Percentiles rank a stretch among this genome's conserved stretches.
phyloP scores from a whole-genome alignment of 2,113 vertebrate genomes.

The Megatriorchis doriae region DNA sequence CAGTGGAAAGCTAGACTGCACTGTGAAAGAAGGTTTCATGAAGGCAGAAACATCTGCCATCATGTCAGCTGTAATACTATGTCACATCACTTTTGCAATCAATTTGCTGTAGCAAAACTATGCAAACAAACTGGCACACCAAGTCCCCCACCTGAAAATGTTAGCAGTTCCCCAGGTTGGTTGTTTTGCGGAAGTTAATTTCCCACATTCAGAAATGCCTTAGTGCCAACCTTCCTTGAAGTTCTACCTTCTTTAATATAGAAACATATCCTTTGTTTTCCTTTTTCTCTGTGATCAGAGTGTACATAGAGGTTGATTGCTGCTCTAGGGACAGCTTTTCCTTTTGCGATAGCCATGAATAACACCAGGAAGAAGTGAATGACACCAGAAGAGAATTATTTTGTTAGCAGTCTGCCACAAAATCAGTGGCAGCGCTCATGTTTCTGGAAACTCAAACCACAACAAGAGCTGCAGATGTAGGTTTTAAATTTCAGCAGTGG shows the following conservation, averaged over 20 bases:
- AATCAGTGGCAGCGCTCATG: neutral
- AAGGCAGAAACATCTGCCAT: neutral
- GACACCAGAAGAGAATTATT: neutral
- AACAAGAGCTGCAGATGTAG: neutral
- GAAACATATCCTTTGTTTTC: neutral
- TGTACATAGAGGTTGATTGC: neutral
- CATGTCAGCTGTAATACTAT: neutral
- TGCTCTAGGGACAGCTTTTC: neutral
- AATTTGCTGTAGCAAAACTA: constrained; percentile 47
- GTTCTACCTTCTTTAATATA: neutral
- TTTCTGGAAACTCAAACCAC: neutral
- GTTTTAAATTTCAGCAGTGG: neutral
- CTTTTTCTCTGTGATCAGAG: neutral
- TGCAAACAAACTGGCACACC: constrained; percentile 12
- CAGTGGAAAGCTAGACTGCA: constrained; percentile 23
- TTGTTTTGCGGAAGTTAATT: neutral
- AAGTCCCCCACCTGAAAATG: neutral
- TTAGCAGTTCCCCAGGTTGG: neutral
- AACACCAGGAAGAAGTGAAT: neutral
- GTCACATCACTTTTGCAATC: constrained; percentile 21
- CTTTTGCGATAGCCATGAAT: neutral
- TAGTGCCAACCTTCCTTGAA: neutral
- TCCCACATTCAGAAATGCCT: neutral
- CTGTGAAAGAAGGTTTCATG: neutral
- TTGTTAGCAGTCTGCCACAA: neutral